phyloP scores from a whole-genome alignment of 2,797 vertebrate genomes.

The Synaphobranchus kaupii region DNA sequence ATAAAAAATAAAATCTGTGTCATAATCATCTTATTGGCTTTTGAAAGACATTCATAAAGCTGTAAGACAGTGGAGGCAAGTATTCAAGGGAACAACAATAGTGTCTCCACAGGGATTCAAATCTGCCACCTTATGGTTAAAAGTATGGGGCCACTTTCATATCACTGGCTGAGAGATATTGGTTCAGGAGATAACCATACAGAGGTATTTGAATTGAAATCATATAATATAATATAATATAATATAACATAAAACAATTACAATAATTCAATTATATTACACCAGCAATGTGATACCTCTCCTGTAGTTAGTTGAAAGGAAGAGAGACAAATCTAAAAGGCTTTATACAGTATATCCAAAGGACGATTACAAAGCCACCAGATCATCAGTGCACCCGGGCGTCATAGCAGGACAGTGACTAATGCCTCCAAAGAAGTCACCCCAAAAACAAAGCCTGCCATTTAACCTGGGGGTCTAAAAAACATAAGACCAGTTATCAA shows the following conservation, averaged over 20 bases:
- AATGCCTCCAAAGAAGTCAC: slow-evolving; percentile 23
- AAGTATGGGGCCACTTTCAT: neutral
- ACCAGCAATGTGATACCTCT: neutral
- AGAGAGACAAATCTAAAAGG: neutral
- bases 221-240: neutral
- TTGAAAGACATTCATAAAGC: neutral
- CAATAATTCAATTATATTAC: neutral
- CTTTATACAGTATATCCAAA: neutral
- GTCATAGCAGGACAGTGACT: slow-evolving; percentile 27
- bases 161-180: neutral
- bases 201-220: neutral
- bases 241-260: neutral
- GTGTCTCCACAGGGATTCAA: no score
- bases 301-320: neutral
- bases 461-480: slow-evolving; percentile 44
- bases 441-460: slow-evolving; percentile 42
- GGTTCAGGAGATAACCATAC: neutral
- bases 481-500: slow-evolving; percentile 42
- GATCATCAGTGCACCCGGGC: neutral
- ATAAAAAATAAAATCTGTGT: neutral
- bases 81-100: neutral
- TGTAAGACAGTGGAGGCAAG: neutral
- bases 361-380: neutral
- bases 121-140: no score
- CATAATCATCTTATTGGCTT: neutral